Percentiles rank a stretch among this genome's conserved stretches.
Evolutionary conservation across 2,888 invertebrate genomes (phyloP).

Genomic region (Metallyticus violacea): DNA sequence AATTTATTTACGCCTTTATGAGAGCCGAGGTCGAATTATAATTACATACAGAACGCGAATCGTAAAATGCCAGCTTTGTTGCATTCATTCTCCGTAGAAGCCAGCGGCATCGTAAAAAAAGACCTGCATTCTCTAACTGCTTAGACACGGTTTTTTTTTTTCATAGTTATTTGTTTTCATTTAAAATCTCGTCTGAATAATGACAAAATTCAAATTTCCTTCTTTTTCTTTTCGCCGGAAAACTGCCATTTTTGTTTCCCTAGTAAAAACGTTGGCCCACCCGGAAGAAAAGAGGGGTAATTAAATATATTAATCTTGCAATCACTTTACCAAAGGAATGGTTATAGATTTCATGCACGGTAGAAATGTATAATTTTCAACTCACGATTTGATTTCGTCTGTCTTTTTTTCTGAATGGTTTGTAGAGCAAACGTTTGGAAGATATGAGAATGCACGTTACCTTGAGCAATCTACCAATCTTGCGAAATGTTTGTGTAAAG

Average conservation of each 20-base stretch:
- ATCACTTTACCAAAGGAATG: background rate
- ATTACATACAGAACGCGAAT: background rate
- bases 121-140: background rate
- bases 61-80: background rate
- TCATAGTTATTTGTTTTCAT: background rate
- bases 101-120: background rate
- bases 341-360: constrained; percentile 7
- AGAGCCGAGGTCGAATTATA: background rate
- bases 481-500: background rate
- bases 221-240: background rate
- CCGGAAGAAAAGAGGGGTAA: background rate
- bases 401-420: too few species aligned
- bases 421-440: background rate
- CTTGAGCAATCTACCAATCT: too few species aligned
- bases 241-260: background rate
- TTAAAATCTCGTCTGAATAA: background rate
- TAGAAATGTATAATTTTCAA: background rate
- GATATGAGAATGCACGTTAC: background rate
- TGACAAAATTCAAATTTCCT: background rate
- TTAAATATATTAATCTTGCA: background rate
- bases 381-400: background rate
- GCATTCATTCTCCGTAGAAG: background rate
- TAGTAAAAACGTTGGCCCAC: background rate
- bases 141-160: background rate
- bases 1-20: background rate